These are phyloP conservation scores for Ondatra zibethicus DNA, from an alignment of 2,113 vertebrate species.

Conservation along the genomic window DNA sequence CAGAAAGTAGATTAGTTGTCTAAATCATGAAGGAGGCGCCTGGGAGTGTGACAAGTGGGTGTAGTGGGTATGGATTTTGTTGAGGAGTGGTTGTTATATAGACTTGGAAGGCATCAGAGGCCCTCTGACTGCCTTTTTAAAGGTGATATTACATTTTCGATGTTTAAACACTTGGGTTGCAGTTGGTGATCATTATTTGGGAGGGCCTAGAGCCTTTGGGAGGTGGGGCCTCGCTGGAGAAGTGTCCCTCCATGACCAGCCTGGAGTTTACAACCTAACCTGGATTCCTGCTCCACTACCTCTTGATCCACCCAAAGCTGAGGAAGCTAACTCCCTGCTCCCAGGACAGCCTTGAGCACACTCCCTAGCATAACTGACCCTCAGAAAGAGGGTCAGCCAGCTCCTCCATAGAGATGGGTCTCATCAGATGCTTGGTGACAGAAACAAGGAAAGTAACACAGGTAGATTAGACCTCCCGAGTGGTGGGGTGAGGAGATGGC, in stretches of 20 bases:
- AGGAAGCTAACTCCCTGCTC: not conserved
- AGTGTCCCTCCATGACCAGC: not conserved
- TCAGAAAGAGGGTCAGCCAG: not conserved
- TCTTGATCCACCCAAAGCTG: not conserved
- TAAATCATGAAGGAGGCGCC: no score
- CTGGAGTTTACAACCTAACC: not conserved
- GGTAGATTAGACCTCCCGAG: not conserved
- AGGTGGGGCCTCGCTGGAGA: not conserved
- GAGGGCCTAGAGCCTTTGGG: not conserved
- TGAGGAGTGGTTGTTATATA: not conserved
- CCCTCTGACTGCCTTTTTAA: not conserved
- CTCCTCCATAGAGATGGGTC: not conserved
- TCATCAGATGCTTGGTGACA: not conserved
- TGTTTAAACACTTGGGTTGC: not conserved
- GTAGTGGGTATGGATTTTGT: not conserved
- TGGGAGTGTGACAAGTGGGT: not conserved
- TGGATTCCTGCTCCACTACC: not conserved
- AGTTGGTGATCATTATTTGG: not conserved
- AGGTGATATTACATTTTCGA: not conserved
- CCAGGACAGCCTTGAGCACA: not conserved
- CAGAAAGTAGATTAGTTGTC: not conserved
- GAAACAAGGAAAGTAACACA: not conserved
- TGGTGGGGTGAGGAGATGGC: not conserved
- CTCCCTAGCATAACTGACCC: not conserved
- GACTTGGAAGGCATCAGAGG: not conserved